phyloP scores from a whole-genome alignment of 2,888 invertebrate genomes.

The Aethes cnicana region DNA sequence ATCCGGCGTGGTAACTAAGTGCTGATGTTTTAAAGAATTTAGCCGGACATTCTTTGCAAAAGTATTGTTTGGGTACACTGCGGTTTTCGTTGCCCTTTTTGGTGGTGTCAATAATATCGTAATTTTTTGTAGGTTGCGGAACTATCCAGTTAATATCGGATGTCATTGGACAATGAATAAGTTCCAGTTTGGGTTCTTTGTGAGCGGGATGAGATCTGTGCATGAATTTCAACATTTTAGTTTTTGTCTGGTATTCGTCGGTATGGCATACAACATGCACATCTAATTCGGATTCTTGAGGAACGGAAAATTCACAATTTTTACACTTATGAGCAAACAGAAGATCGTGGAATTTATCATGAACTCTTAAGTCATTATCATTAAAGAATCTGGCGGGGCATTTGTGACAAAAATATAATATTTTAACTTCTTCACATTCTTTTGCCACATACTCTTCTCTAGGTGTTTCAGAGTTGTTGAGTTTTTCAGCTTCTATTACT shows the following conservation, averaged over 20 bases:
- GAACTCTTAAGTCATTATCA: conserved; percentile 87
- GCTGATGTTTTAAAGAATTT: conserved; percentile 88
- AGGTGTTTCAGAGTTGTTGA: conserved; percentile 46
- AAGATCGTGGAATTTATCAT: conserved; percentile 86
- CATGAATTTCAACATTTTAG: conserved; percentile 85
- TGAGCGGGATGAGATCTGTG: conserved; percentile 85
- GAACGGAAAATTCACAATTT: conserved; percentile 89
- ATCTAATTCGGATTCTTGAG: conserved; percentile 85
- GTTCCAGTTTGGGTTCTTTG: conserved; percentile 84
- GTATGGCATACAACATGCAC: conserved; percentile 89
- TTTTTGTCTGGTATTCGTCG: conserved; percentile 89
- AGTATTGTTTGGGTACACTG: conserved; percentile 67
- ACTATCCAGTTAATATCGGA: conserved; percentile 76
- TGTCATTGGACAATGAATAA: conserved; percentile 53
- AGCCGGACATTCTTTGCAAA: conserved; percentile 86
- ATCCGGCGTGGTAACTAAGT: conserved; percentile 85
- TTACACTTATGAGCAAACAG: conserved; percentile 86
- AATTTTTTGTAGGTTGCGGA: conserved; percentile 50
- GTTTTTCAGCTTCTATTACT: conserved; percentile 67
- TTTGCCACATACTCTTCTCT: conserved; percentile 49
- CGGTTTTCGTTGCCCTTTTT: conserved; percentile 57
- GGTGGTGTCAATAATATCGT: conserved; percentile 46
- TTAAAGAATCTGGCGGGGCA: conserved; percentile 93
- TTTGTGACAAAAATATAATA: conserved; percentile 88
- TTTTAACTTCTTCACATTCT: conserved; percentile 60